Conservation (phyloP, 2,113 vertebrate species). For the Strix uralensis region DNA sequence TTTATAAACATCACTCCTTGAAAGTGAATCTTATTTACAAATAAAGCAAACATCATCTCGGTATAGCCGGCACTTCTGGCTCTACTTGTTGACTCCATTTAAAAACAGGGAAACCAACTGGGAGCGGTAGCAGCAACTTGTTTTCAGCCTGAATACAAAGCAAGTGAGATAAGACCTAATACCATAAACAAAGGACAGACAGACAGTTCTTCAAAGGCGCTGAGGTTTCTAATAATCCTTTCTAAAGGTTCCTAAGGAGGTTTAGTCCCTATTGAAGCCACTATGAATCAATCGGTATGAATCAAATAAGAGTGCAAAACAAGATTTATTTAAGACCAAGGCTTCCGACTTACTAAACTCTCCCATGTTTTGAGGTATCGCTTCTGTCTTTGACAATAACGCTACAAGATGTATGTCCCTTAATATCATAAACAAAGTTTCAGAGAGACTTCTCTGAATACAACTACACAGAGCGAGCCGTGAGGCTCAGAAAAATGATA, state of each 20-base stretch:
- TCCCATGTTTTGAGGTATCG: neutral
- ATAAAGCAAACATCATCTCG: neutral
- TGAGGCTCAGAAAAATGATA: neutral
- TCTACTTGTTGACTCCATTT: neutral
- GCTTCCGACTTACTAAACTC: neutral
- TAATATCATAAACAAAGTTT: neutral
- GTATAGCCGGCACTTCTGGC: neutral
- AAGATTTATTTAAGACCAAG: neutral
- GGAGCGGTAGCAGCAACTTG: conserved; percentile 27
- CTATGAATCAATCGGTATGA: neutral
- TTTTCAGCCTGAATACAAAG: conserved; percentile 17
- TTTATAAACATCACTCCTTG: neutral
- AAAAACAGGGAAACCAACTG: conserved; percentile 3
- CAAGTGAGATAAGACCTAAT: conserved; percentile 1
- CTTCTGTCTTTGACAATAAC: neutral
- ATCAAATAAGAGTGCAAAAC: conserved; percentile 6
- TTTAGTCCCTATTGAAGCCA: conserved; percentile 16
- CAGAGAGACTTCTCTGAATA: neutral
- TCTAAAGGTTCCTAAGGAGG: conserved; percentile 35
- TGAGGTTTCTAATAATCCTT: conserved; percentile 17
- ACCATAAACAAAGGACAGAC: conserved; percentile 11
- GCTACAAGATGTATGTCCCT: neutral
- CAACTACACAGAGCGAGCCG: neutral
- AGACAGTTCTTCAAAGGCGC: conserved; percentile 8
- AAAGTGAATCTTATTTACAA: neutral